Evolutionary conservation across 2,113 vertebrate species (phyloP).

Genomic region (Trogon melanurus): DNA sequence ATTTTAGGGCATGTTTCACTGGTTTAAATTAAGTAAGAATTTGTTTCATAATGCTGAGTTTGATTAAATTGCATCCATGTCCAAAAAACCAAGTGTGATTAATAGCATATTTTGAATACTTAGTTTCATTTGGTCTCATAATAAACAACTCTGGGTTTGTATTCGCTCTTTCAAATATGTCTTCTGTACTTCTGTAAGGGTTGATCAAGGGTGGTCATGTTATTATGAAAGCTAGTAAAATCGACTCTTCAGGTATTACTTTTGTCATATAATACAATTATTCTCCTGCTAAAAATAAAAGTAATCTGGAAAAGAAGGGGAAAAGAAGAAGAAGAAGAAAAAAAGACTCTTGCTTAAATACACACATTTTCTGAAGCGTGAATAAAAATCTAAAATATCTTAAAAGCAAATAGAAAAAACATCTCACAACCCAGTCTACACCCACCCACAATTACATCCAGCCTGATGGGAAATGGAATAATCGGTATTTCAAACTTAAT

Average conservation of each 20-base stretch:
- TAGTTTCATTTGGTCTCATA: neutral
- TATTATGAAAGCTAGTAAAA: neutral
- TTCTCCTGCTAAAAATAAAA: neutral
- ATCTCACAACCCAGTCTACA: too few species aligned
- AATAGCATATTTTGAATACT: neutral
- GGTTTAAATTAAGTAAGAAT: neutral
- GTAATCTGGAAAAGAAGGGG: neutral
- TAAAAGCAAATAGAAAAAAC: neutral
- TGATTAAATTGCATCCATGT: neutral
- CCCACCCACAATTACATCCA: neutral
- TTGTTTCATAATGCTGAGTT: neutral
- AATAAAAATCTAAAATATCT: neutral
- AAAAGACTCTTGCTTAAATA: neutral
- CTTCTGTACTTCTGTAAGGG: neutral
- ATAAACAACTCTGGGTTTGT: neutral
- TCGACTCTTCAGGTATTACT: neutral
- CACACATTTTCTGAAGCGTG: neutral
- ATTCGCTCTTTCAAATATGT: neutral
- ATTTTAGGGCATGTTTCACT: neutral
- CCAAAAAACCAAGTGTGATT: neutral
- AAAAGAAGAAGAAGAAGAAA: too few species aligned
- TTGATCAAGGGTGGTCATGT: neutral
- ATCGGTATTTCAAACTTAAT: neutral
- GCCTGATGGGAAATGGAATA: neutral
- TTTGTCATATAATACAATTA: neutral